phyloP scores from a whole-genome alignment of 1,140 invertebrate genomes.

The Brachionus asplanchnoidis region DNA sequence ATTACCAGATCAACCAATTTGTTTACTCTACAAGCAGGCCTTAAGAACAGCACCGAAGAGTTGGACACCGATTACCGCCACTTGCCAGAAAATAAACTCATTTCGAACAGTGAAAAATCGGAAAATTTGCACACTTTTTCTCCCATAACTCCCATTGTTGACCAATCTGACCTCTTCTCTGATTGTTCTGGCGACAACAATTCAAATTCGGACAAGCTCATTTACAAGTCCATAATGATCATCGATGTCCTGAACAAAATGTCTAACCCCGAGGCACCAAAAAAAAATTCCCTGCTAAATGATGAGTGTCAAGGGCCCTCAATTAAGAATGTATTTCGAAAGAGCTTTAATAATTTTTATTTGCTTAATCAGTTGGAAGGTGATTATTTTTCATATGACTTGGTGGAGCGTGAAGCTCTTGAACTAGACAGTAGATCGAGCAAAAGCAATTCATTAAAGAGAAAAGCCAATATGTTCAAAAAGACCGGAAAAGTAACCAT shows the following conservation, averaged over 20 bases:
- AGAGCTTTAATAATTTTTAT: slow-evolving; percentile 32
- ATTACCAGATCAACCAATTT: slow-evolving; percentile 12
- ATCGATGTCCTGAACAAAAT: slow-evolving; percentile 24
- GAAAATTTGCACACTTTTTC: slow-evolving; percentile 2
- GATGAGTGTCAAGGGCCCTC: background rate
- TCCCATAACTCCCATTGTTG: slow-evolving; percentile 8
- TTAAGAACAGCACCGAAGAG: background rate
- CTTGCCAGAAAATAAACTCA: background rate
- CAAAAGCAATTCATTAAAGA: background rate
- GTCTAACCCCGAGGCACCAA: background rate
- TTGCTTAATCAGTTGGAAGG: slow-evolving; percentile 12
- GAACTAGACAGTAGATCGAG: background rate
- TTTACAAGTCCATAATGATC: slow-evolving; percentile 27
- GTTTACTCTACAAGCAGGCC: background rate
- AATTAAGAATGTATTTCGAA: slow-evolving; percentile 1
- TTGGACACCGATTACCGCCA: background rate
- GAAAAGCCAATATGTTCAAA: background rate
- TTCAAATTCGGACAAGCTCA: background rate
- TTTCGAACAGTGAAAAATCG: background rate
- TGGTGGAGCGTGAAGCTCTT: background rate
- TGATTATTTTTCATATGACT: slow-evolving; percentile 29
- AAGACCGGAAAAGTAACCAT: slow-evolving; percentile 18
- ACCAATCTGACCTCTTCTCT: background rate
- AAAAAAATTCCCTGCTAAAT: background rate
- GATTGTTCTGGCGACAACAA: background rate